phyloP scores from a whole-genome alignment of 2,888 invertebrate genomes.

The Melanophora roralis region DNA sequence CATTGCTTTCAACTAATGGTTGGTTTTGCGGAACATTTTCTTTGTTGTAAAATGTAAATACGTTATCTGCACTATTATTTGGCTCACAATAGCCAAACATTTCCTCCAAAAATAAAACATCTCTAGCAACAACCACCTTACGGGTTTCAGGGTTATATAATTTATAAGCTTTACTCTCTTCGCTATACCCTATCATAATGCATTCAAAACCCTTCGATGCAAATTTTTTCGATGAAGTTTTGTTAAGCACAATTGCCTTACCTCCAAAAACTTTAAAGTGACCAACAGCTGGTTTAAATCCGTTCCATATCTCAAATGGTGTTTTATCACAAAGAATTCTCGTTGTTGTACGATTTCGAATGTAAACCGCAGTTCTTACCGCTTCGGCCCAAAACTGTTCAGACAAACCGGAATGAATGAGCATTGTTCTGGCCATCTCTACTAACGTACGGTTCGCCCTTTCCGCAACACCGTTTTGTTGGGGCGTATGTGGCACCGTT shows the following conservation, averaged over 20 bases:
- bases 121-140: conserved; percentile 29
- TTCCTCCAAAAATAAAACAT: conserved; percentile 45
- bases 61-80: background rate
- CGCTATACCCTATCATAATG: conserved; percentile 49
- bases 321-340: conserved; percentile 31
- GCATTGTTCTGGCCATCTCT: conserved; percentile 32
- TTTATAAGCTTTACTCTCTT: conserved; percentile 44
- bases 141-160: conserved; percentile 23
- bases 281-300: conserved; percentile 28
- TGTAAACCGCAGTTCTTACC: conserved; percentile 12
- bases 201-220: conserved; percentile 40
- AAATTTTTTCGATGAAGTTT: conserved; percentile 38
- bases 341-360: conserved; percentile 26
- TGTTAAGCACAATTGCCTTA: conserved; percentile 40
- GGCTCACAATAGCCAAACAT: background rate
- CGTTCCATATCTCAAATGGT: conserved; percentile 37
- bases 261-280: conserved; percentile 44
- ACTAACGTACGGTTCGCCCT: too few species aligned
- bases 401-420: conserved; percentile 7
- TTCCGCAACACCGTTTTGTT: too few species aligned
- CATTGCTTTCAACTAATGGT: background rate
- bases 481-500: conserved; percentile 54
- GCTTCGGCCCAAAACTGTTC: conserved; percentile 37
- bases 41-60: background rate
- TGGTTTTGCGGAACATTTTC: background rate